These are phyloP conservation scores for Scaptomyza montana DNA, from an alignment of 1,140 invertebrate genomes.

Conservation along the genomic window DNA sequence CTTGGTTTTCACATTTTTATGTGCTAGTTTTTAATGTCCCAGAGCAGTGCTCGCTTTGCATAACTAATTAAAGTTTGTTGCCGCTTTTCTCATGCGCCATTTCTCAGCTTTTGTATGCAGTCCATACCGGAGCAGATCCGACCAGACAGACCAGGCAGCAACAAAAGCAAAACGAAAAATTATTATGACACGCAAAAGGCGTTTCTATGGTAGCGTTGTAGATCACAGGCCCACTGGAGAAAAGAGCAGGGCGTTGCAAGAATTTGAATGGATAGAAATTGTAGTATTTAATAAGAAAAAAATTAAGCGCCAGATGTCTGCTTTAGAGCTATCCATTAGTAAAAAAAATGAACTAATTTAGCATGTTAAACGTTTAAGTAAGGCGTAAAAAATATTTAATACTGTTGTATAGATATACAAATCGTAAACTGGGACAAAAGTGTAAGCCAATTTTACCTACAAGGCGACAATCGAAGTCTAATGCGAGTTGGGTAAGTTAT, in stretches of 20 bases:
- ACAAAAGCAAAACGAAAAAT: conserved; percentile 47
- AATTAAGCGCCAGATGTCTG: conserved; percentile 13
- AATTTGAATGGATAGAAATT: conserved; percentile 1
- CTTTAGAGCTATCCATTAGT: background rate
- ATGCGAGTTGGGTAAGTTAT: background rate
- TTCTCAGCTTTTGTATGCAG: conserved; percentile 53
- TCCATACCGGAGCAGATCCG: background rate
- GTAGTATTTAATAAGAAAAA: conserved; percentile 29
- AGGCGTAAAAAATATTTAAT: background rate
- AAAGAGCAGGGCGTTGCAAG: conserved; percentile 5
- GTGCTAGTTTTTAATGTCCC: conserved; percentile 51
- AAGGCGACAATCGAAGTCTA: background rate
- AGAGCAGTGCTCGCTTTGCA: conserved; percentile 68
- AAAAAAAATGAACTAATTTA: background rate
- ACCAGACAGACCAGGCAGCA: conserved; percentile 9
- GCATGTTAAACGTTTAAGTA: background rate
- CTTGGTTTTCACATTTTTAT: conserved; percentile 29
- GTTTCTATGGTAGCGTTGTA: conserved; percentile 31
- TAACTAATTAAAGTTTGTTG: conserved; percentile 79
- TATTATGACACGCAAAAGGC: conserved; percentile 79
- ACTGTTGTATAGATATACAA: background rate
- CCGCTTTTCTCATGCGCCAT: conserved; percentile 62
- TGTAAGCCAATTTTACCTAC: background rate
- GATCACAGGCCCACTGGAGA: conserved; percentile 5
- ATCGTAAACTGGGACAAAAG: background rate